Evolutionary conservation across 2,888 invertebrate species (phyloP), one percentile per base, ranked within the genome.

Genomic region (Ichneumon xanthorius): DNA sequence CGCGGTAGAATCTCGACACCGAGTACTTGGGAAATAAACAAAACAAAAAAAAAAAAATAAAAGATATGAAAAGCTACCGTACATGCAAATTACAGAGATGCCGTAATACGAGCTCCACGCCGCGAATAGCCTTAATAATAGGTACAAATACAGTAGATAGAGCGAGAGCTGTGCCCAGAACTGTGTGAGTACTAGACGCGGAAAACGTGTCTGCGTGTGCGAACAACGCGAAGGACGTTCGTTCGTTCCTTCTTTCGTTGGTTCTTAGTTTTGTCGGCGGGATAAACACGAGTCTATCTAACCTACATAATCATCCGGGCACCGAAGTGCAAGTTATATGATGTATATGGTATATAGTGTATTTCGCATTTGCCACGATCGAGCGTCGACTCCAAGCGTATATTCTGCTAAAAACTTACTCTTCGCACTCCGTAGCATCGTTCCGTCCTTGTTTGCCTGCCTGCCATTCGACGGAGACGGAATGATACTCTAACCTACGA

Each of bases 151-250:
- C 14, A 11, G 26, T 26, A 22, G 55, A 22, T 11, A 55, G 22
- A 58, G 26, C 19, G 53, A 53, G 9, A 53, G 9, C 45, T 53
- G 19, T 53, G 16, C 16, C 45, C 45, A 55, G 55, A 55, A n/a
- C 55, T 19, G 55, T 55, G 55, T 55, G 22, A 22, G 9, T 9
- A 19, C 55, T 22, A 6, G 9, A 55, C 55, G 55, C 55, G 55
- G 55, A 55, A 55, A 55, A 22, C 55, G 22, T 70, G 45, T 70
- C 11, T 33, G 70, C n/a, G 30, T 40, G 5, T 33, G 22, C 11
- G 30, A 63, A 30, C 63, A 63, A 63, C 63, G 63, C 63, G 37
- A 33, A 63, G 33, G 63, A 63, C 63, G 63, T 63, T 63, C 26
- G 63, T 30, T 63, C 63, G 33, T 33, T 7, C 30, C 37, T 63